Conservation (phyloP, 2,797 vertebrate species). For the Pseudomugil tenellus region DNA sequence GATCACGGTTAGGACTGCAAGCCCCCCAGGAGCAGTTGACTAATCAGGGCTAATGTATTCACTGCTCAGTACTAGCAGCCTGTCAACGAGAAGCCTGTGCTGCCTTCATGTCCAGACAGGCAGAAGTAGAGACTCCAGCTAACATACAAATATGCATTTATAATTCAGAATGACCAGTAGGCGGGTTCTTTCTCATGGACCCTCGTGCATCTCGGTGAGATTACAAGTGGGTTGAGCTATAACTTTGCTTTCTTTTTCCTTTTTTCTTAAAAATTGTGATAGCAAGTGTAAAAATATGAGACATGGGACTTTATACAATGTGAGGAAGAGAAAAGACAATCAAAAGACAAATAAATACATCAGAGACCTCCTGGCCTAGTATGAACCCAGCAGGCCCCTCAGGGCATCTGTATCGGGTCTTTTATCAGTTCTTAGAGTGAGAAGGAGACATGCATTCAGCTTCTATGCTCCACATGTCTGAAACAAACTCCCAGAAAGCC, state of each 20-base stretch:
- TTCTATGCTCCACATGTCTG: too few relatives aligned
- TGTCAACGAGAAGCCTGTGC: conserved; percentile 53
- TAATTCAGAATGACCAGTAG: background rate
- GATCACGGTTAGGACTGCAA: conserved; percentile 36
- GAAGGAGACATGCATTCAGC: too few relatives aligned
- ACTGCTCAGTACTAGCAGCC: conserved; percentile 61
- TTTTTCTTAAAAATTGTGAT: too few relatives aligned
- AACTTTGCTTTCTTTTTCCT: background rate
- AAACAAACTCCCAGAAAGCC: too few relatives aligned
- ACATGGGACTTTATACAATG: too few relatives aligned
- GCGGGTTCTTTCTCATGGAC: background rate
- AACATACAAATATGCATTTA: conserved; percentile 8
- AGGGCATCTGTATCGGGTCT: too few relatives aligned
- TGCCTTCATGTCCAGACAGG: conserved; percentile 43
- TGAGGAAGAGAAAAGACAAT: too few relatives aligned
- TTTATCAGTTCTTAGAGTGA: too few relatives aligned
- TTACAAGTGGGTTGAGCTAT: conserved; percentile 4
- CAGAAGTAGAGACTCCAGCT: conserved; percentile 12
- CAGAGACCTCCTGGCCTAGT: too few relatives aligned
- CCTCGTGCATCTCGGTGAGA: background rate
- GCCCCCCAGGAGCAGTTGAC: conserved; percentile 51
- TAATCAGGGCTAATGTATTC: conserved; percentile 75
- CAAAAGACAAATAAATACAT: too few relatives aligned
- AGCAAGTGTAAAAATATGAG: too few relatives aligned
- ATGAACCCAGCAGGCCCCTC: too few relatives aligned